Percentiles rank a stretch among this genome's conserved stretches.
Conservation (phyloP, 2,888 invertebrate species). For the Volucella zonaria region DNA sequence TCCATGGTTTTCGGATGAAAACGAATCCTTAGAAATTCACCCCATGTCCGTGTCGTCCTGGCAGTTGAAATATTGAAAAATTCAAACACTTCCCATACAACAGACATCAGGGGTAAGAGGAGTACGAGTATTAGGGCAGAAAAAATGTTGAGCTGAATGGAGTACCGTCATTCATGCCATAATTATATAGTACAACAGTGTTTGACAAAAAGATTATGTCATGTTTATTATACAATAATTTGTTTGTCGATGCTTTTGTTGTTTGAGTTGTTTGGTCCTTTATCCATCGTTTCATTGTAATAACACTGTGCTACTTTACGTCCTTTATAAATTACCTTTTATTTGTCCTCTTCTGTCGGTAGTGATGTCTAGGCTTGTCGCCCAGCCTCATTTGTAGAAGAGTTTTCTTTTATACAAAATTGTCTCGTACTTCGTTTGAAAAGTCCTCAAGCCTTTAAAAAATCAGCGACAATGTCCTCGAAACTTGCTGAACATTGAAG, state of each 20-base stretch:
- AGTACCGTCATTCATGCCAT: conserved; percentile 57
- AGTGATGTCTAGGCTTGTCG: neutral
- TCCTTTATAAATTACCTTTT: conserved; percentile 30
- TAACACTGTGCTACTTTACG: conserved; percentile 52
- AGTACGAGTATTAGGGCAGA: conserved; percentile 8
- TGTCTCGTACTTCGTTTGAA: too few species aligned
- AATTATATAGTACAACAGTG: conserved; percentile 49
- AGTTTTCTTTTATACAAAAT: too few species aligned
- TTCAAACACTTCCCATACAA: conserved; percentile 26
- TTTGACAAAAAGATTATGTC: conserved; percentile 68
- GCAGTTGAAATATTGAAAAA: neutral
- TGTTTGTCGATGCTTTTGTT: conserved; percentile 44
- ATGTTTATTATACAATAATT: conserved; percentile 61
- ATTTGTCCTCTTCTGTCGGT: conserved; percentile 8
- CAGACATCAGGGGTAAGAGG: neutral
- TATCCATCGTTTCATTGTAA: conserved; percentile 62
- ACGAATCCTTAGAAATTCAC: conserved; percentile 57
- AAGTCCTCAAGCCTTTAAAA: too few species aligned
- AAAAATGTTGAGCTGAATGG: conserved; percentile 15
- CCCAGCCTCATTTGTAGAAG: too few species aligned
- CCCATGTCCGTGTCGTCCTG: conserved; percentile 27
- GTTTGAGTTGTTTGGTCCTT: neutral
- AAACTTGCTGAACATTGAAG: too few species aligned
- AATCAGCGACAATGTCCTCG: too few species aligned
- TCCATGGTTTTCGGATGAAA: conserved; percentile 32